Evolutionary conservation across 2,888 invertebrate species (phyloP).

Genomic region (Drosophila siamana): DNA sequence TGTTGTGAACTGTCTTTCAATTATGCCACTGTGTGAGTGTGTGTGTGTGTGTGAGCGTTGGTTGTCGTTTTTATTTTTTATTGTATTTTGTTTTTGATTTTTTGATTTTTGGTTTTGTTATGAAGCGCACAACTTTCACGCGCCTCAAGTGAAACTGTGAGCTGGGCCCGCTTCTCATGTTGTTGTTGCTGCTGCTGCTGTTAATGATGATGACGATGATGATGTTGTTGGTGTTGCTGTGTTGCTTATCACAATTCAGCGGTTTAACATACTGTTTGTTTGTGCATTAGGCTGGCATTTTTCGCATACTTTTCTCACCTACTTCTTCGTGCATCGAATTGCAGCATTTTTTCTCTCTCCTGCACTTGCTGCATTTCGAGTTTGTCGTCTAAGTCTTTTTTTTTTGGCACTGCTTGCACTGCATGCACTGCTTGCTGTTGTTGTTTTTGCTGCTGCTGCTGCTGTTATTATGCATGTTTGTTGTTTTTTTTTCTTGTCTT

Average conservation of each 20-base stretch:
- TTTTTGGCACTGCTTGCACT: slow-evolving; percentile 44
- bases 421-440: slow-evolving; percentile 43
- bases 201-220: slow-evolving; percentile 3
- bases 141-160: slow-evolving; percentile 75
- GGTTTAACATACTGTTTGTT: slow-evolving; percentile 6
- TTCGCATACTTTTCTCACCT: slow-evolving; percentile 1
- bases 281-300: slow-evolving; percentile 4
- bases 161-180: slow-evolving; percentile 41
- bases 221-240: slow-evolving; percentile 6
- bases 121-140: slow-evolving; percentile 77
- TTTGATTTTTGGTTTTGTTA: slow-evolving; percentile 42
- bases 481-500: slow-evolving; percentile 5
- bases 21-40: slow-evolving; percentile 26
- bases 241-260: slow-evolving; percentile 32
- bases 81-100: slow-evolving; percentile 10
- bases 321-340: not conserved
- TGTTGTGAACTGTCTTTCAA: slow-evolving; percentile 35
- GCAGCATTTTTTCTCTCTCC: slow-evolving; percentile 12
- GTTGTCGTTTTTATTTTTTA: slow-evolving; percentile 5
- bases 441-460: slow-evolving; percentile 29
- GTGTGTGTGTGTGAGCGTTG: slow-evolving; percentile 5
- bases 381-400: slow-evolving; percentile 71
- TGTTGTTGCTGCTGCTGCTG: slow-evolving; percentile 1
- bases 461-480: slow-evolving; percentile 57
- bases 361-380: slow-evolving; percentile 41